Evolutionary conservation across 2,113 vertebrate genomes (phyloP).

Genomic region (Hippolais icterina): DNA sequence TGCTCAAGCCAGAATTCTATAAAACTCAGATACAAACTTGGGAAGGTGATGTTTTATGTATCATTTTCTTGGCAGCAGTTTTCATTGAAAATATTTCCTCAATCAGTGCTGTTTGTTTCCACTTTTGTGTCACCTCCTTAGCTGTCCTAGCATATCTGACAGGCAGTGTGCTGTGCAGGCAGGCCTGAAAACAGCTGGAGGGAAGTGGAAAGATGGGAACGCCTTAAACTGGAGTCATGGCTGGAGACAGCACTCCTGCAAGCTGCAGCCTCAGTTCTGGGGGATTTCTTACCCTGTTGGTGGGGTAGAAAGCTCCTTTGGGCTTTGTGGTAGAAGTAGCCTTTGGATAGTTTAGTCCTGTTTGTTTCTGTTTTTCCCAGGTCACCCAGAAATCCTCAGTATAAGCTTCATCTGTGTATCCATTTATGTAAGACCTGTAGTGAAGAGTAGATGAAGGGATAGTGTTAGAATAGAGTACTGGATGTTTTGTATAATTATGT

Average conservation of each 20-base stretch:
- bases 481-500: neutral
- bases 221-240: neutral
- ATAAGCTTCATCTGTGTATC: neutral
- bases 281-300: neutral
- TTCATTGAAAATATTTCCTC: constrained; percentile 23
- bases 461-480: neutral
- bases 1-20: neutral
- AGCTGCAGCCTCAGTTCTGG: neutral
- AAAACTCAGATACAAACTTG: neutral
- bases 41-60: neutral
- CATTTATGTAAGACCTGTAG: neutral
- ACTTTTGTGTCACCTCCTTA: neutral
- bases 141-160: neutral
- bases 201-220: neutral
- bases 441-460: neutral
- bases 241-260: neutral
- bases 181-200: neutral
- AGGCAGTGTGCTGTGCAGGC: neutral
- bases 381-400: neutral
- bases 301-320: neutral
- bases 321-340: neutral
- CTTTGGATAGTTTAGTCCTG: neutral
- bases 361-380: neutral
- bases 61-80: neutral
- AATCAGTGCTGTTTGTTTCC: neutral